These are phyloP conservation scores for Sebastes taczanowskii DNA, from an alignment of 2,797 vertebrate genomes.

Conservation along the genomic window DNA sequence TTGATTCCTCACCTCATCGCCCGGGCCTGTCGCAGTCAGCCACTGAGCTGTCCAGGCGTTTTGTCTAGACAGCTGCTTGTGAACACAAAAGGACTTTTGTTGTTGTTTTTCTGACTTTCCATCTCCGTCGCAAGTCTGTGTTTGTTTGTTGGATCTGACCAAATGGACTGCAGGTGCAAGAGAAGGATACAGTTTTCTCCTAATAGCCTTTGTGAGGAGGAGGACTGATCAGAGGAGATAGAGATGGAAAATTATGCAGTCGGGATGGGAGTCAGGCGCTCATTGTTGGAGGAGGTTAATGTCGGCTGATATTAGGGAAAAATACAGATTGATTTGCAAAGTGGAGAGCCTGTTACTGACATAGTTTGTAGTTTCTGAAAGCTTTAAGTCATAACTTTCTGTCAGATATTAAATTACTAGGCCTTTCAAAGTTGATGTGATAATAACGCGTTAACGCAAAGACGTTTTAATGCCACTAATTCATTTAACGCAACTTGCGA, in stretches of 20 bases:
- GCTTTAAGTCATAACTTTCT: neutral
- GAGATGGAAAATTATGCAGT: neutral
- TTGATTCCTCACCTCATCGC: conserved; percentile 67
- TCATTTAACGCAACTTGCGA: no score
- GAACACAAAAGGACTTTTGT: conserved; percentile 52
- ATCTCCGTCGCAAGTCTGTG: neutral
- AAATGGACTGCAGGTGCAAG: conserved; percentile 23
- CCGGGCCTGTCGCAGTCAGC: conserved; percentile 26
- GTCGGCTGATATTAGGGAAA: neutral
- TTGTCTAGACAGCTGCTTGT: conserved; percentile 56
- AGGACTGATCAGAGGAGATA: neutral
- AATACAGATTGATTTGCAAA: neutral
- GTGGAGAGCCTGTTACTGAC: neutral
- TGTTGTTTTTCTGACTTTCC: conserved; percentile 10
- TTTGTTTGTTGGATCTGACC: conserved; percentile 10
- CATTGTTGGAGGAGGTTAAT: neutral
- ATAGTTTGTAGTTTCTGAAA: neutral
- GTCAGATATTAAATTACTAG: neutral
- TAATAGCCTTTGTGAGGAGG: neutral
- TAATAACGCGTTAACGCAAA: no score
- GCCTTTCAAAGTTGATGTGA: no score
- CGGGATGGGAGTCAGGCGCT: neutral
- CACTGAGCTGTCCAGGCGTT: conserved; percentile 37
- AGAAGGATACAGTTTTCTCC: conserved; percentile 4
- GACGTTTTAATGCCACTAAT: no score